phyloP scores from a whole-genome alignment of 2,888 invertebrate species.

The Orthosia cruda region DNA sequence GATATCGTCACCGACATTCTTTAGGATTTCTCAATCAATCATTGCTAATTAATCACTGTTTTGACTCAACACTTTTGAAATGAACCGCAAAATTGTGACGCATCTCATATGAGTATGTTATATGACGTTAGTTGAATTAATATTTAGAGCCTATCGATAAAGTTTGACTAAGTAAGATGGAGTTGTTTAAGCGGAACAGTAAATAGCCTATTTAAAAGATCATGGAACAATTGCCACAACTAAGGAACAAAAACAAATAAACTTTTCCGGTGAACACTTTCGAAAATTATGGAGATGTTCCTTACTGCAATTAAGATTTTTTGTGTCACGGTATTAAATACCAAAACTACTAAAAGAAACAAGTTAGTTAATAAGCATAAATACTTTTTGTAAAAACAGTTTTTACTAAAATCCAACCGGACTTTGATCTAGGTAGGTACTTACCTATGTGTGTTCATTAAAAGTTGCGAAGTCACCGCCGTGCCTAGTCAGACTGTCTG shows the following conservation, averaged over 20 bases:
- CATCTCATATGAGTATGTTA: slow-evolving; percentile 19
- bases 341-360: neutral
- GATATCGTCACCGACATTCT: slow-evolving; percentile 64
- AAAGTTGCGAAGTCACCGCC: slow-evolving; percentile 48
- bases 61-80: slow-evolving; percentile 50
- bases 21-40: slow-evolving; percentile 21
- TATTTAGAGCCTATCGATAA: neutral
- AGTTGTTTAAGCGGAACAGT: neutral
- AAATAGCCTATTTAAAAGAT: neutral
- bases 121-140: neutral
- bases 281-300: too few relatives aligned
- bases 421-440: slow-evolving; percentile 16
- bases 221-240: neutral
- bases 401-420: slow-evolving; percentile 3
- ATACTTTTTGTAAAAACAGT: slow-evolving; percentile 13
- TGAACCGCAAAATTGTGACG: slow-evolving; percentile 55
- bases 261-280: neutral
- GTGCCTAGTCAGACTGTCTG: slow-evolving; percentile 46
- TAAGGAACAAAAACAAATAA: neutral
- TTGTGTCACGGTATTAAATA: neutral
- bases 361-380: neutral
- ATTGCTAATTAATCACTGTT: slow-evolving; percentile 57
- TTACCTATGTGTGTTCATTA: slow-evolving; percentile 14
- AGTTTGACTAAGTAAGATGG: too few relatives aligned
- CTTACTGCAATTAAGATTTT: neutral